Evolutionary conservation across 1,140 invertebrate genomes (phyloP).

Genomic region (Halyomorpha halys): DNA sequence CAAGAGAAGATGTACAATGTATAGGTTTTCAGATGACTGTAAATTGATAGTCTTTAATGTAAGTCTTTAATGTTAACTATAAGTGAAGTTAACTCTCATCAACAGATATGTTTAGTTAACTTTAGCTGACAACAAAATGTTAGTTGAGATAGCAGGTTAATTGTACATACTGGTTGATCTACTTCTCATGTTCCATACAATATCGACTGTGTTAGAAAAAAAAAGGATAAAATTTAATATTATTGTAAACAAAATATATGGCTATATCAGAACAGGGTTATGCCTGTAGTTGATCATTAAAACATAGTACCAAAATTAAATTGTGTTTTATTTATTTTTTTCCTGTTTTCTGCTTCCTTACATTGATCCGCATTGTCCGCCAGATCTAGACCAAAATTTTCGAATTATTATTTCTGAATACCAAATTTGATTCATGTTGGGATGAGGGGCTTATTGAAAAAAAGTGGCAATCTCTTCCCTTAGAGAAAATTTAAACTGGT

Average conservation of each 20-base stretch:
- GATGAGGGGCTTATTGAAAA: no score
- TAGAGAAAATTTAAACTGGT: no score
- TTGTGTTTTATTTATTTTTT: no score
- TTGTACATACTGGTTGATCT: not conserved
- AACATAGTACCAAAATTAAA: not conserved
- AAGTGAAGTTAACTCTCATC: conserved; percentile 1
- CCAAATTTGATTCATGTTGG: no score
- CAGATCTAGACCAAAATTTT: no score
- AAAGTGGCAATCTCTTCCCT: no score
- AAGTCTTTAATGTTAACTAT: not conserved
- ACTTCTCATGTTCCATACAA: not conserved
- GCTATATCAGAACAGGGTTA: not conserved
- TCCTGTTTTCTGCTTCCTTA: no score
- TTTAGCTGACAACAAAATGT: not conserved
- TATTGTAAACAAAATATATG: no score
- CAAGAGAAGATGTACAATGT: conserved; percentile 8
- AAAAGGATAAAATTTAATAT: not conserved
- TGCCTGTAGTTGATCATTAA: conserved; percentile 6
- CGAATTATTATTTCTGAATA: no score
- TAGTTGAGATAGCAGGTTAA: not conserved
- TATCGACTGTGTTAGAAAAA: conserved; percentile 8
- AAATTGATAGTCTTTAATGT: conserved; percentile 4
- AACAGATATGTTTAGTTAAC: not conserved
- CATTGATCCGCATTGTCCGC: no score
- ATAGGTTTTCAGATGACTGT: conserved; percentile 12